Conservation (phyloP, 2,797 vertebrate genomes). For the Oreochromis grahami region DNA sequence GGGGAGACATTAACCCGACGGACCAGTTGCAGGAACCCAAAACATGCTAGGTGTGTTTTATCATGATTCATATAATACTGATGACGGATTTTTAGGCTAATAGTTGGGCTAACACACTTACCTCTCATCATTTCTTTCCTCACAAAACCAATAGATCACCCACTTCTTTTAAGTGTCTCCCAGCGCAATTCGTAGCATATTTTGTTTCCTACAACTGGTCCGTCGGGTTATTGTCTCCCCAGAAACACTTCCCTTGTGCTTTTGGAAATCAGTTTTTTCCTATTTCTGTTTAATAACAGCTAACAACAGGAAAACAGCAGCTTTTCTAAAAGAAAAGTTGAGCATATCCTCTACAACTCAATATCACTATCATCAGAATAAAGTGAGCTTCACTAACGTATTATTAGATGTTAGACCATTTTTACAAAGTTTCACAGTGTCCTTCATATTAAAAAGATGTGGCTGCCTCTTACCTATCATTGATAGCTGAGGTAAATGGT, state of each 20-base stretch:
- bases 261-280: background rate
- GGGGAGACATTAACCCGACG: accelerated
- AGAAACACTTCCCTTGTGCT: background rate
- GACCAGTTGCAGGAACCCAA: background rate
- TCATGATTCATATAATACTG: background rate
- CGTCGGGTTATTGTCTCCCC: background rate
- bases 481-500: background rate
- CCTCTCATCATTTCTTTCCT: background rate
- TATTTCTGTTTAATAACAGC: background rate
- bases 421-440: background rate
- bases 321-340: background rate
- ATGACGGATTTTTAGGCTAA: background rate
- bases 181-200: background rate
- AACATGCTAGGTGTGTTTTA: background rate
- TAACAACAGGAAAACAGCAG: background rate
- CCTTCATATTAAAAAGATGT: background rate
- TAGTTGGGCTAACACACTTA: background rate
- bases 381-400: background rate
- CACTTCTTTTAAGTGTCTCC: background rate
- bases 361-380: background rate
- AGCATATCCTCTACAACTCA: background rate
- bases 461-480: background rate
- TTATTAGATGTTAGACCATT: background rate
- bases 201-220: background rate
- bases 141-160: background rate